These are phyloP conservation scores for Thymelicus sylvestris DNA, from an alignment of 2,888 invertebrate genomes.

Conservation along the genomic window DNA sequence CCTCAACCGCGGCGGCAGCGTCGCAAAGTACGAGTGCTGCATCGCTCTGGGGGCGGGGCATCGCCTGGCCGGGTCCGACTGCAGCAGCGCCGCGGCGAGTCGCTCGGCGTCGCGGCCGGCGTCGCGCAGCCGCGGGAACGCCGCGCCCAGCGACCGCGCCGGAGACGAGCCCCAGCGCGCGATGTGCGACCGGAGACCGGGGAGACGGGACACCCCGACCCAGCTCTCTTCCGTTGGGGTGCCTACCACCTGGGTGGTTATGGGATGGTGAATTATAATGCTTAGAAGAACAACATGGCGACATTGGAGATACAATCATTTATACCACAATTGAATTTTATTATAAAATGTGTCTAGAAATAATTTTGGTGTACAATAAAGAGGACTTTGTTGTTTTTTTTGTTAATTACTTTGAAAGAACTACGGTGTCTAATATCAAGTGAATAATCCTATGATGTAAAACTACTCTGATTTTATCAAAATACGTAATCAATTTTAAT, in stretches of 20 bases:
- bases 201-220: conserved; percentile 94
- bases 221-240: conserved; percentile 97
- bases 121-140: conserved; percentile 95
- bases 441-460: no score
- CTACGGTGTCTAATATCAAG: no score
- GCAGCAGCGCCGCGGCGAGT: conserved; percentile 93
- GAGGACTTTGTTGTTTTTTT: no score
- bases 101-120: conserved; percentile 94
- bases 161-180: conserved; percentile 87
- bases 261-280: no score
- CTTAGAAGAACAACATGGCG: no score
- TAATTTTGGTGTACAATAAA: no score
- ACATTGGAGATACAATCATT: no score
- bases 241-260: conserved; percentile 89
- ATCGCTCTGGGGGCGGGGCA: conserved; percentile 95
- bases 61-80: conserved; percentile 94
- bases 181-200: conserved; percentile 92
- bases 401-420: no score
- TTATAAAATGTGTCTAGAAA: no score
- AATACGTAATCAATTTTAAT: no score
- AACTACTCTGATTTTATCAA: no score
- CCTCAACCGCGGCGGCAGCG: conserved; percentile 94
- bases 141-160: conserved; percentile 91
- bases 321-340: no score
- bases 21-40: conserved; percentile 95